These are phyloP conservation scores for Koerneria pararmatus DNA, from an alignment of 2,888 invertebrate species.

Conservation along the genomic window DNA sequence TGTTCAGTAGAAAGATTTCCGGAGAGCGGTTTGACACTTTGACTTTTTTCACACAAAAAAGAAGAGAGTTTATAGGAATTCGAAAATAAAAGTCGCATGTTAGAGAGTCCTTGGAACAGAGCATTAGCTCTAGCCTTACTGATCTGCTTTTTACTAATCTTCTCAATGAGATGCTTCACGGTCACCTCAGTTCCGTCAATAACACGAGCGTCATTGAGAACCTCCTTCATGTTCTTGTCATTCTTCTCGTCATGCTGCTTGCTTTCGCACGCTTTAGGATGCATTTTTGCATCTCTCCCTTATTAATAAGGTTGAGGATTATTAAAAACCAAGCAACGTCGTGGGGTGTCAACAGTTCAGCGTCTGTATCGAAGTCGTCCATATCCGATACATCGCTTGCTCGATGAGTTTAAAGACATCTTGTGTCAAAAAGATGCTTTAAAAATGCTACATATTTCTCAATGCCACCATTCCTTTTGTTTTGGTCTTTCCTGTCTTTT, in stretches of 20 bases:
- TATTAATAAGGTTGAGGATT: slow-evolving; percentile 34
- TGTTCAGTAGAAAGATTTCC: slow-evolving; percentile 45
- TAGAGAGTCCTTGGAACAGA: slow-evolving; percentile 27
- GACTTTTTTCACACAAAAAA: slow-evolving; percentile 28
- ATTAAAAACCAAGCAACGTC: slow-evolving; percentile 41
- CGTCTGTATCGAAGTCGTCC: slow-evolving; percentile 14
- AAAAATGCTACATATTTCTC: too few relatives aligned
- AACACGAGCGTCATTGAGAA: slow-evolving; percentile 45
- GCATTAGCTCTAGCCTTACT: slow-evolving; percentile 10
- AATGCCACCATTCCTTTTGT: too few relatives aligned
- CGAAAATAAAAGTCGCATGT: slow-evolving; percentile 27
- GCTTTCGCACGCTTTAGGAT: slow-evolving; percentile 23
- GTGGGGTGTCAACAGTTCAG: slow-evolving; percentile 21
- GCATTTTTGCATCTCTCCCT: slow-evolving; percentile 31
- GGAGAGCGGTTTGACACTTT: slow-evolving; percentile 30
- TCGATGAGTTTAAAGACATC: slow-evolving; percentile 23
- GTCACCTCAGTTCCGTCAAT: slow-evolving; percentile 44
- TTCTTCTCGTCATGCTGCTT: slow-evolving; percentile 27
- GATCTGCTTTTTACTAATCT: slow-evolving; percentile 29
- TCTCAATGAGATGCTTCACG: slow-evolving; percentile 33
- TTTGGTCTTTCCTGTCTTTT: too few relatives aligned
- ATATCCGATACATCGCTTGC: slow-evolving; percentile 9
- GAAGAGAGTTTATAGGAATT: slow-evolving; percentile 24
- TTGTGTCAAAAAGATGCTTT: too few relatives aligned
- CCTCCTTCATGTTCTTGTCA: slow-evolving; percentile 35